Conservation (phyloP, 2,888 invertebrate genomes). For the Synanthedon myopaeformis region DNA sequence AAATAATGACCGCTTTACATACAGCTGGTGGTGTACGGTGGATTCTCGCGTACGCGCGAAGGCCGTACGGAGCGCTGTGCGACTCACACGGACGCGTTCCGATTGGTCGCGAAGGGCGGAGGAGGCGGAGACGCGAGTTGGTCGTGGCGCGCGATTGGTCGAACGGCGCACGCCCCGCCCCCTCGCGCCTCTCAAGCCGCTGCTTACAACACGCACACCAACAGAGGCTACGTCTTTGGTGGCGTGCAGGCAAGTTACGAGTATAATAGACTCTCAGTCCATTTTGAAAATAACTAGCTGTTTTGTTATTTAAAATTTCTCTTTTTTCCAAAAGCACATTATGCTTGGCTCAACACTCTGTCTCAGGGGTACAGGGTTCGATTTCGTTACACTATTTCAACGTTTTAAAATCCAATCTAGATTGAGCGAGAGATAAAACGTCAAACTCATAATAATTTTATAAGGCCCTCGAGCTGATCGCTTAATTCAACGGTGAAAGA, state of each 20-base stretch:
- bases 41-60: conserved; percentile 52
- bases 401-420: too few species aligned
- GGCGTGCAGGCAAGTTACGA: conserved; percentile 77
- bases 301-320: too few species aligned
- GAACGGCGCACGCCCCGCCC: conserved; percentile 71
- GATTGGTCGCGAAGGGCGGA: conserved; percentile 16
- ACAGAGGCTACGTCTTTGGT: conserved; percentile 84
- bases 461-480: too few species aligned
- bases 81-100: conserved; percentile 60
- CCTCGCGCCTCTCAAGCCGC: conserved; percentile 80
- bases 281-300: too few species aligned
- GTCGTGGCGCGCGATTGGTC: conserved; percentile 1
- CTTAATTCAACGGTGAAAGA: too few species aligned
- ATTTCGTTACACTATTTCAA: too few species aligned
- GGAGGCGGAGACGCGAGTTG: conserved; percentile 16
- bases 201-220: conserved; percentile 69
- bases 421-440: too few species aligned
- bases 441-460: too few species aligned
- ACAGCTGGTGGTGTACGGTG: conserved; percentile 57
- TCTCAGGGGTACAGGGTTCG: too few species aligned
- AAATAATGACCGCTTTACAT: background rate
- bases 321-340: too few species aligned
- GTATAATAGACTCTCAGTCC: too few species aligned
- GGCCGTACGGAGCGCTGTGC: conserved; percentile 45
- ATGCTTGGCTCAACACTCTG: too few species aligned